Percentiles rank a stretch among this genome's conserved stretches.
These are phyloP conservation scores for Dexiosoma caninum DNA, from an alignment of 2,888 invertebrate species.

Conservation along the genomic window DNA sequence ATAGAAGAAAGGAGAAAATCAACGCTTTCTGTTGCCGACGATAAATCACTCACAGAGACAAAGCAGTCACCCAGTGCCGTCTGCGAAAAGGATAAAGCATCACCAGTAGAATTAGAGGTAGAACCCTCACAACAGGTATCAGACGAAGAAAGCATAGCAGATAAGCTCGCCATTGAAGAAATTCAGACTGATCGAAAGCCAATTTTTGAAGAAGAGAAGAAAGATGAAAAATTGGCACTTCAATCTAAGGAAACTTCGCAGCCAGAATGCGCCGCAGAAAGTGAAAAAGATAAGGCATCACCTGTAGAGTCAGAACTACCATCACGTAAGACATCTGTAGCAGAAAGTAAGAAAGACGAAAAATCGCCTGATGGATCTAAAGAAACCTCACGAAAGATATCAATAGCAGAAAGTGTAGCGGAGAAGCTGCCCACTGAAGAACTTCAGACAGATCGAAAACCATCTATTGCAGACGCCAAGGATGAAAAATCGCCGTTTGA, in stretches of 20 bases:
- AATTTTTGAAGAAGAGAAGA: no score
- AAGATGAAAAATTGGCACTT: conserved; percentile 30
- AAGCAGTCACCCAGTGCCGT: conserved; percentile 14
- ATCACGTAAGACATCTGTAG: conserved; percentile 14
- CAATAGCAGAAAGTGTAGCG: no score
- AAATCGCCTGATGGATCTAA: conserved; percentile 33
- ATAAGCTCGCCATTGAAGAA: no score
- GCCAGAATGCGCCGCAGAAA: background rate
- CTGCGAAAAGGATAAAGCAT: conserved; percentile 46
- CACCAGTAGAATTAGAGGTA: conserved; percentile 49
- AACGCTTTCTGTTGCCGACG: conserved; percentile 30
- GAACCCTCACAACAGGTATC: no score
- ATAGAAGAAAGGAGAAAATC: conserved; percentile 8
- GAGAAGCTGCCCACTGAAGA: no score
- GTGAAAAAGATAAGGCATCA: conserved; percentile 9
- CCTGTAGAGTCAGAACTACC: conserved; percentile 5
- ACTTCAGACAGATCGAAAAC: conserved; percentile 41
- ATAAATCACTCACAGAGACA: conserved; percentile 42
- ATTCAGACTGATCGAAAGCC: no score
- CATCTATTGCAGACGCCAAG: conserved; percentile 49
- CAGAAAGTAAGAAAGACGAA: conserved; percentile 31
- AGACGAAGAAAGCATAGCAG: no score
- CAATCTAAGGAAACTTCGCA: conserved; percentile 21
- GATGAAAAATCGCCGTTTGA: conserved; percentile 2
- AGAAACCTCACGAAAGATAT: background rate